phyloP scores from a whole-genome alignment of 1,140 invertebrate species.

The Solenopsis fugax region DNA sequence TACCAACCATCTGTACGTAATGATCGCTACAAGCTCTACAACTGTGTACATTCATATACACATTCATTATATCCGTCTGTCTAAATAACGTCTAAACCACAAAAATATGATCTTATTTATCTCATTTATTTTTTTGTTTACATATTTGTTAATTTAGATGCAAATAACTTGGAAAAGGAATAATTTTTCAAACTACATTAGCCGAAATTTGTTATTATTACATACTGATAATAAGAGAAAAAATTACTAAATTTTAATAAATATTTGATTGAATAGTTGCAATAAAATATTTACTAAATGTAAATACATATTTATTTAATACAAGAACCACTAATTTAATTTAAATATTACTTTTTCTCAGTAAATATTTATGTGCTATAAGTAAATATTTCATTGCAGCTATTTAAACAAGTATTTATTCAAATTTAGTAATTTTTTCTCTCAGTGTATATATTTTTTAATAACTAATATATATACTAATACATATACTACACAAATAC shows the following conservation, averaged over 20 bases:
- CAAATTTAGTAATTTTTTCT: too few relatives aligned
- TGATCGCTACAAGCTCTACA: conserved; percentile 13
- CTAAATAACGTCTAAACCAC: too few relatives aligned
- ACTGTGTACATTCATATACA: not conserved
- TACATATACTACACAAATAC: not conserved
- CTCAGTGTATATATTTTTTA: too few relatives aligned
- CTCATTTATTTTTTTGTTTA: not conserved
- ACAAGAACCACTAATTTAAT: too few relatives aligned
- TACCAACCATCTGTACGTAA: not conserved
- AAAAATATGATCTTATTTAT: not conserved
- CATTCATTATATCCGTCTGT: not conserved
- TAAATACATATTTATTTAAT: too few relatives aligned
- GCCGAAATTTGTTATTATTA: not conserved
- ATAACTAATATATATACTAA: not conserved
- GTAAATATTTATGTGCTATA: too few relatives aligned
- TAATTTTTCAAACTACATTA: not conserved
- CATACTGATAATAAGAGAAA: not conserved
- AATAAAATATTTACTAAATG: too few relatives aligned
- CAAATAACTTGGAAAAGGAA: not conserved
- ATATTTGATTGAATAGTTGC: too few relatives aligned
- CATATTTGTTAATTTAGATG: conserved; percentile 1
- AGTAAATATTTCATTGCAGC: too few relatives aligned
- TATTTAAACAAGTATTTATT: too few relatives aligned
- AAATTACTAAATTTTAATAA: too few relatives aligned
- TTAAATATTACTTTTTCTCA: too few relatives aligned